These are phyloP conservation scores for Cynodonichthys magdalenae DNA, from an alignment of 2,797 vertebrate species.

Conservation along the genomic window DNA sequence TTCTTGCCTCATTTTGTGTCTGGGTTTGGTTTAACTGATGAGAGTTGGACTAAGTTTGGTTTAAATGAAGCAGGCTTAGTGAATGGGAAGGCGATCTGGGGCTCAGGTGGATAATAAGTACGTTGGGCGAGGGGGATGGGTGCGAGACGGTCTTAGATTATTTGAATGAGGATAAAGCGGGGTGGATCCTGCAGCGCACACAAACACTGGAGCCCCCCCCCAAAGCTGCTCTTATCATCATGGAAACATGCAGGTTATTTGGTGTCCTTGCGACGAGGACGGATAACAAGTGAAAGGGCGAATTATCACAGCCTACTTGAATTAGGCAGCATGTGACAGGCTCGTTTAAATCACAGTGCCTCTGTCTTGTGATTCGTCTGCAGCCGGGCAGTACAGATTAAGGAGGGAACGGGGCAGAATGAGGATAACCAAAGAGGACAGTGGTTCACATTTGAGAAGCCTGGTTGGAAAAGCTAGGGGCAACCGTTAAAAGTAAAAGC, in stretches of 20 bases:
- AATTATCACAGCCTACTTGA: constrained; percentile 68
- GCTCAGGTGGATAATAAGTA: constrained; percentile 46
- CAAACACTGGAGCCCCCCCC: constrained; percentile 37
- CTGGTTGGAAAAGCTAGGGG: background rate
- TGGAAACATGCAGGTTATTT: constrained; percentile 62
- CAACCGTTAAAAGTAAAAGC: constrained; percentile 3
- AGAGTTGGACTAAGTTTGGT: constrained; percentile 30
- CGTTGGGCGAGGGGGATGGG: constrained; percentile 9
- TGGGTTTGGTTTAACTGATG: constrained; percentile 5
- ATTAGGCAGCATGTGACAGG: constrained; percentile 70
- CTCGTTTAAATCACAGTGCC: constrained; percentile 31
- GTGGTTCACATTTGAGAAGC: background rate
- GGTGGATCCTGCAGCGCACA: constrained; percentile 3
- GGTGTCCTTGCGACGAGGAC: constrained; percentile 40
- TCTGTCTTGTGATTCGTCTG: constrained; percentile 65
- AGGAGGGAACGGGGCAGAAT: constrained; percentile 31
- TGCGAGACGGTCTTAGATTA: constrained; percentile 13
- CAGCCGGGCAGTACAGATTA: constrained; percentile 33
- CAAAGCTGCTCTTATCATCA: constrained; percentile 38
- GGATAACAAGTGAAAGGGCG: constrained; percentile 53
- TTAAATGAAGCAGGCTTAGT: constrained; percentile 54
- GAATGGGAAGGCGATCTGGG: constrained; percentile 50
- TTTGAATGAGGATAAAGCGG: background rate
- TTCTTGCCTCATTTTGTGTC: background rate
- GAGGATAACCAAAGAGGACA: background rate